These are phyloP conservation scores for Morone saxatilis DNA, from an alignment of 2,113 vertebrate genomes.

Conservation along the genomic window DNA sequence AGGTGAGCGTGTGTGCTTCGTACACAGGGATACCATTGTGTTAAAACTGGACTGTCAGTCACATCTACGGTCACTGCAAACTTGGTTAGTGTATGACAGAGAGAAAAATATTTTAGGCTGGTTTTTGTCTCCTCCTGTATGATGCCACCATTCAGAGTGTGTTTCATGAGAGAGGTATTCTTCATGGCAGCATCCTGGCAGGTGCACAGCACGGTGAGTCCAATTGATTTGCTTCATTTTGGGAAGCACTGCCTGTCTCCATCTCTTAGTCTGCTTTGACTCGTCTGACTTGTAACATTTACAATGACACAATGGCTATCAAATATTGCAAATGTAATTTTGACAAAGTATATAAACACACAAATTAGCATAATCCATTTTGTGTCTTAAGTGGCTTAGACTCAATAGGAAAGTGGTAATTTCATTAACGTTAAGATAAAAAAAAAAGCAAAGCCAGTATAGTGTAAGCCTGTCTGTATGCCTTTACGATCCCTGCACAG, in stretches of 20 bases:
- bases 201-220: background rate
- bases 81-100: background rate
- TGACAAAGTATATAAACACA: too few species aligned
- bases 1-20: background rate
- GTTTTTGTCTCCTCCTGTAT: background rate
- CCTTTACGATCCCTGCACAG: background rate
- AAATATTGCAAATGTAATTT: too few species aligned
- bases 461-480: background rate
- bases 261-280: background rate
- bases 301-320: background rate
- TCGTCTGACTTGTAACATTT: background rate
- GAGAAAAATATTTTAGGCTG: background rate
- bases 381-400: background rate
- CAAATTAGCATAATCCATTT: too few species aligned
- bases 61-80: background rate
- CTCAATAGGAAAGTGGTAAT: background rate
- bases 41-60: slow-evolving; percentile 14
- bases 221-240: slow-evolving; percentile 16
- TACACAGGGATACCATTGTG: background rate
- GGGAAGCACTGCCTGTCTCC: background rate
- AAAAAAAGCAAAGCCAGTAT: background rate
- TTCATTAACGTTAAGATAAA: background rate
- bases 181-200: background rate
- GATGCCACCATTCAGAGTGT: background rate
- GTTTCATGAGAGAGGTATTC: background rate